Percentiles rank a stretch among this genome's conserved stretches.
These are phyloP conservation scores for Sebastes iracundus DNA, from an alignment of 2,797 vertebrate genomes.

Conservation along the genomic window DNA sequence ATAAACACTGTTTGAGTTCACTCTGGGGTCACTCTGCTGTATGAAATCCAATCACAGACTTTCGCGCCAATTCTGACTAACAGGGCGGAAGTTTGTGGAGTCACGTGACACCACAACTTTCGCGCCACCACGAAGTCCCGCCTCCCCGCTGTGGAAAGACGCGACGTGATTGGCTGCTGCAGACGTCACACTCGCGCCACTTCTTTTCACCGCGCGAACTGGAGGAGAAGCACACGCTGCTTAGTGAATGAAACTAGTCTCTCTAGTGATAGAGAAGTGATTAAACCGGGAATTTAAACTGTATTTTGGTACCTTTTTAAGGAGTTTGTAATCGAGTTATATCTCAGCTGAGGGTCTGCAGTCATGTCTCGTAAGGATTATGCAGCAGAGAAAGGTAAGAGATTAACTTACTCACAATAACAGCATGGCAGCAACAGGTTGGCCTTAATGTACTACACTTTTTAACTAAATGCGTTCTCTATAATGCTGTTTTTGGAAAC, in stretches of 20 bases:
- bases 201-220: conserved; percentile 68
- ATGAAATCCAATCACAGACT: conserved; percentile 53
- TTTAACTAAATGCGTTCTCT: no score
- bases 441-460: background rate
- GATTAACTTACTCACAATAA: background rate
- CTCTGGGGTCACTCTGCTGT: background rate
- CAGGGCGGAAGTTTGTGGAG: conserved; percentile 45
- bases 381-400: conserved; percentile 87
- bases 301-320: background rate
- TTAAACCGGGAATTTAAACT: background rate
- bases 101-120: conserved; percentile 77
- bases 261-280: background rate
- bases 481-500: background rate
- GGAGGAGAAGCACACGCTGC: conserved; percentile 21
- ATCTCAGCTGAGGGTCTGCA: conserved; percentile 1
- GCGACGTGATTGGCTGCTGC: conserved; percentile 53
- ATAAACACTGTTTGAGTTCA: background rate
- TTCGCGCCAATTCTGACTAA: conserved; percentile 74
- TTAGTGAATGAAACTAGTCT: conserved; percentile 46
- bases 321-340: background rate
- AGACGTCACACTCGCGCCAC: conserved; percentile 83
- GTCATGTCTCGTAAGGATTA: conserved; percentile 90
- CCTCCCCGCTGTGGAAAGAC: conserved; percentile 32
- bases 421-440: conserved; percentile 69
- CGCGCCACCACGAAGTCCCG: conserved; percentile 78